phyloP scores from a whole-genome alignment of 2,888 invertebrate species.

The Macrophya alboannulata region DNA sequence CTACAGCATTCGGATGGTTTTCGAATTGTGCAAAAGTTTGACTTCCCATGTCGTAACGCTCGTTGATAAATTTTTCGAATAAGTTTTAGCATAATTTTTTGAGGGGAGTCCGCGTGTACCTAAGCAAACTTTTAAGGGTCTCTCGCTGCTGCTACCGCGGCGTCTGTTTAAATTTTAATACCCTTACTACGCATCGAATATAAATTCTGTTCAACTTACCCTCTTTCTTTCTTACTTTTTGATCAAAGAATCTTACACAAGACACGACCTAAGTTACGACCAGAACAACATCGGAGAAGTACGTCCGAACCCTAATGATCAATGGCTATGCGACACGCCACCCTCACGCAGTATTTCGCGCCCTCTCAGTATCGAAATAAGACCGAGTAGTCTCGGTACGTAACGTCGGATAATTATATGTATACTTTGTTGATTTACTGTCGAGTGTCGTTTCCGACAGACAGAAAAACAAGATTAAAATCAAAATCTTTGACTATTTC shows the following conservation, averaged over 20 bases:
- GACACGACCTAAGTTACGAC: not conserved
- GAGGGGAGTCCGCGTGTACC: not conserved
- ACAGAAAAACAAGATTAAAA: not conserved
- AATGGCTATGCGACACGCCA: conserved; percentile 33
- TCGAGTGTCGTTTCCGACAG: not conserved
- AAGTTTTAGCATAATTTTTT: not conserved
- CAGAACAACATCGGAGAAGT: not conserved
- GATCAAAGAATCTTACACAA: not conserved
- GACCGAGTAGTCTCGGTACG: not conserved
- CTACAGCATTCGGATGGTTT: not conserved
- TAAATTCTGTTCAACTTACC: not conserved
- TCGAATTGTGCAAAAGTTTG: not conserved
- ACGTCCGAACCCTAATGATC: conserved; percentile 39
- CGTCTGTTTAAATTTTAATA: not conserved
- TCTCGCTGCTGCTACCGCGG: not conserved
- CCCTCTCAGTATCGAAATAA: not conserved
- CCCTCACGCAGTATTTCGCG: conserved; percentile 17
- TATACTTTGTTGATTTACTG: not conserved
- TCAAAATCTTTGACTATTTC: not conserved
- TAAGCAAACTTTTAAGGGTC: not conserved
- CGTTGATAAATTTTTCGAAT: not conserved
- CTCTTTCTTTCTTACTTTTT: not conserved
- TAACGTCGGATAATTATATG: not conserved
- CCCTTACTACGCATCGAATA: not conserved
- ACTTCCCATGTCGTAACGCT: not conserved